These are phyloP conservation scores for Eilema depressum DNA, from an alignment of 2,888 invertebrate species.

Conservation along the genomic window DNA sequence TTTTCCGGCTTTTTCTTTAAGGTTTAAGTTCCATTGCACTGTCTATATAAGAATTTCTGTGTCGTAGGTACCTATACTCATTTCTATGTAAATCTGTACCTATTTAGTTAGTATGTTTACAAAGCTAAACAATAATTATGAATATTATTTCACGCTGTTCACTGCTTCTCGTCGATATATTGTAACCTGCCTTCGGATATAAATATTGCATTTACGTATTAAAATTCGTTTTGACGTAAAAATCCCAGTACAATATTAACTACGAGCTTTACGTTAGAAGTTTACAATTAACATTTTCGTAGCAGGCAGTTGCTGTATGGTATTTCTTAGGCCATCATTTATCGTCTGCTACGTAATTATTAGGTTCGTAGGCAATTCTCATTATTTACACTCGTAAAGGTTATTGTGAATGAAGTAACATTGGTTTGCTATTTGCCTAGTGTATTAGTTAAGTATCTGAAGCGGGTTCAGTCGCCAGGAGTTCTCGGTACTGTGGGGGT, in stretches of 20 bases:
- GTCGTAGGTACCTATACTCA: constrained; percentile 10
- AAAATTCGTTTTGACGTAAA: constrained; percentile 21
- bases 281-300: constrained; percentile 21
- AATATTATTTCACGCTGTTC: constrained; percentile 20
- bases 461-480: not conserved
- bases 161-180: not conserved
- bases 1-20: constrained; percentile 22
- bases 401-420: constrained; percentile 3
- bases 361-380: constrained; percentile 17
- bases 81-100: constrained; percentile 17
- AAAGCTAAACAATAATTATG: constrained; percentile 15
- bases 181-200: constrained; percentile 13
- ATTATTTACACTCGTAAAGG: constrained; percentile 19
- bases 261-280: constrained; percentile 23
- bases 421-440: not conserved
- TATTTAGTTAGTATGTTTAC: constrained; percentile 14
- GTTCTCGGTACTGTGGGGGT: constrained; percentile 29
- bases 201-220: constrained; percentile 24
- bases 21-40: constrained; percentile 3
- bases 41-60: constrained; percentile 12
- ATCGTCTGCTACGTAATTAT: constrained; percentile 24
- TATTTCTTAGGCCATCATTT: constrained; percentile 22
- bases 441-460: constrained; percentile 18
- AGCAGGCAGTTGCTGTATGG: constrained; percentile 24
- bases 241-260: not conserved